Conservation (phyloP, 2,888 invertebrate genomes). For the Colletes collaris region DNA sequence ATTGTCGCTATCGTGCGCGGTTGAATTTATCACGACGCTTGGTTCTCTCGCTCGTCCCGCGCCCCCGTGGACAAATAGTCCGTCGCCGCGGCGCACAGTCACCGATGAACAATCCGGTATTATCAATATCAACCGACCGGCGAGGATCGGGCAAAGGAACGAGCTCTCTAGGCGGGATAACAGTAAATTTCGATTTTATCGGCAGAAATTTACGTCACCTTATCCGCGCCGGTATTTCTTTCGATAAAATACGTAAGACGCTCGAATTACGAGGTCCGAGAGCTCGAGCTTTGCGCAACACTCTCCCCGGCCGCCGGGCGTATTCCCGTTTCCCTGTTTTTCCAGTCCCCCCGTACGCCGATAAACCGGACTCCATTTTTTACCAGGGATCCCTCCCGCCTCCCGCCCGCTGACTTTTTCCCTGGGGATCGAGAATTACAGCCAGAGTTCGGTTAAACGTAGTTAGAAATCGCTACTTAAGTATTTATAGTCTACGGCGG, state of each 20-base stretch:
- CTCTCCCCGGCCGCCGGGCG: not conserved
- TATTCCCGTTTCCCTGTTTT: constrained; percentile 26
- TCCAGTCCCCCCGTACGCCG: not conserved
- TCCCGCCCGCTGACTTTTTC: not conserved
- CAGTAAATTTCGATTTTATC: constrained; percentile 36
- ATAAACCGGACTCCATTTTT: constrained; percentile 27
- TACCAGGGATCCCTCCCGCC: not conserved
- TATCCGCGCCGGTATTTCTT: constrained; percentile 17
- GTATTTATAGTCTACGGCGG: constrained; percentile 15
- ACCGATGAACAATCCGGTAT: constrained; percentile 20
- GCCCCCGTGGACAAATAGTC: constrained; percentile 28
- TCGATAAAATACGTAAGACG: constrained; percentile 26
- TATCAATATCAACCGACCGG: constrained; percentile 9
- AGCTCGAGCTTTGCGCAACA: constrained; percentile 12
- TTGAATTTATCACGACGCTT: constrained; percentile 22
- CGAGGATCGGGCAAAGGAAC: constrained; percentile 10
- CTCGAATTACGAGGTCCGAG: constrained; percentile 23
- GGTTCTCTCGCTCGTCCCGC: not conserved
- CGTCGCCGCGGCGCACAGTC: not conserved
- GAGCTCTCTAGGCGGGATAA: not conserved
- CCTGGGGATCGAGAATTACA: not conserved
- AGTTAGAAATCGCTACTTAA: constrained; percentile 20
- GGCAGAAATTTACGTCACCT: constrained; percentile 29
- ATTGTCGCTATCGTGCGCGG: constrained; percentile 17
- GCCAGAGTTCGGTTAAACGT: not conserved